Conservation (phyloP, 2,888 invertebrate genomes). For the Himalopsyche tibetana region DNA sequence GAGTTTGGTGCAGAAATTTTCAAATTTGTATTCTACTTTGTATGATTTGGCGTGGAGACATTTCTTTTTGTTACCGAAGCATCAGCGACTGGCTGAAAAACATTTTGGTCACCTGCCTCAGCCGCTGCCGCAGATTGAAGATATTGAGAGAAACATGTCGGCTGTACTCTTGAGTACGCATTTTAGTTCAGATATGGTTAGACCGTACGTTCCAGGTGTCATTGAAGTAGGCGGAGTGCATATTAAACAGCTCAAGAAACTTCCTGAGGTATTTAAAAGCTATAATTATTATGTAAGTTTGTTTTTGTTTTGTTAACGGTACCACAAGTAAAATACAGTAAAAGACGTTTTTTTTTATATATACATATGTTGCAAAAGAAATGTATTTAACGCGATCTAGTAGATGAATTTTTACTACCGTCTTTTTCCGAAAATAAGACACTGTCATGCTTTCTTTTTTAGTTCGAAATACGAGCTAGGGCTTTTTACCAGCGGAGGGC, state of each 20-base stretch:
- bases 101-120: constrained; percentile 69
- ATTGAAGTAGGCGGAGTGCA: constrained; percentile 77
- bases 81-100: constrained; percentile 69
- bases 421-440: too few relatives aligned
- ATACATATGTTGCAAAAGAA: too few relatives aligned
- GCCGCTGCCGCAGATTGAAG: constrained; percentile 70
- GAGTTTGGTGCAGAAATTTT: neutral
- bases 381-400: too few relatives aligned
- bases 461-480: too few relatives aligned
- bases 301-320: too few relatives aligned
- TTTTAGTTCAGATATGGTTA: constrained; percentile 71
- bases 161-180: constrained; percentile 74
- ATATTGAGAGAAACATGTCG: constrained; percentile 72
- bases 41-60: neutral
- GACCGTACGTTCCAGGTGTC: constrained; percentile 71
- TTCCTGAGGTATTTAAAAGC: constrained; percentile 66
- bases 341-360: too few relatives aligned
- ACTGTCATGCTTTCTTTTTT: too few relatives aligned
- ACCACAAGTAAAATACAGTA: too few relatives aligned
- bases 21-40: neutral
- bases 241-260: constrained; percentile 70
- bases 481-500: too few relatives aligned
- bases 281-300: too few relatives aligned
- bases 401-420: too few relatives aligned
- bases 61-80: constrained; percentile 68